Conservation (phyloP, 2,113 vertebrate species). For the Ctenomys sociabilis region DNA sequence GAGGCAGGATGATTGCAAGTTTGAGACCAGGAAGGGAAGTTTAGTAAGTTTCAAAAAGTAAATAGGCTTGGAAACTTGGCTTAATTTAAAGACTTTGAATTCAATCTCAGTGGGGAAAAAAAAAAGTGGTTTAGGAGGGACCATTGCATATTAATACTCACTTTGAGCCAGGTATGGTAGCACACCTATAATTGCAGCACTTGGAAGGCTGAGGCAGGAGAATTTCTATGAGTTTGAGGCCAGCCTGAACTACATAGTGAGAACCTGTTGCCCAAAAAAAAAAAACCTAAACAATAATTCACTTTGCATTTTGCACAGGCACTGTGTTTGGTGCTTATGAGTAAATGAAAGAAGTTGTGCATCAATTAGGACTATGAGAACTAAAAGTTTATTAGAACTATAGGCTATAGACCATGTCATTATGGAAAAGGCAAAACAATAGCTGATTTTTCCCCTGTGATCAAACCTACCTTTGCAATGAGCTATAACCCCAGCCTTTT, state of each 20-base stretch:
- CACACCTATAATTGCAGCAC: not conserved
- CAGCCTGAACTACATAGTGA: no score
- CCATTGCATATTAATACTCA: not conserved
- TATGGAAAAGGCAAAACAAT: slow-evolving; percentile 11
- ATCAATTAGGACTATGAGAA: not conserved
- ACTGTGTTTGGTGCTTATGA: not conserved
- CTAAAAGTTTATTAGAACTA: not conserved
- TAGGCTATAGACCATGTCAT: not conserved
- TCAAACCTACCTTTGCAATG: not conserved
- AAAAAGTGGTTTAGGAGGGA: not conserved
- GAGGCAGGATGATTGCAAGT: not conserved
- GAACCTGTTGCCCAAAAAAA: no score
- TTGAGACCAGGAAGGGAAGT: not conserved
- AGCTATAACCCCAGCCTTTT: not conserved
- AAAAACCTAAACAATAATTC: no score
- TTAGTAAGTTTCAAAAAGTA: not conserved
- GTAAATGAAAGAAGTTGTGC: not conserved
- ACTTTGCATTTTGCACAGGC: not conserved
- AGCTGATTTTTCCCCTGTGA: not conserved
- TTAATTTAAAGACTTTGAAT: no score
- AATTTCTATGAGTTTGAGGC: no score
- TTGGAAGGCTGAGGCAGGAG: not conserved
- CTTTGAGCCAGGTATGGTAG: not conserved
- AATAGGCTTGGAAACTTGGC: not conserved
- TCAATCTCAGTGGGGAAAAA: no score